These are phyloP conservation scores for Turritopsis dohrnii DNA, from an alignment of 30 jellyfish, hydroid and myxozoan species.

Conservation along the genomic window DNA sequence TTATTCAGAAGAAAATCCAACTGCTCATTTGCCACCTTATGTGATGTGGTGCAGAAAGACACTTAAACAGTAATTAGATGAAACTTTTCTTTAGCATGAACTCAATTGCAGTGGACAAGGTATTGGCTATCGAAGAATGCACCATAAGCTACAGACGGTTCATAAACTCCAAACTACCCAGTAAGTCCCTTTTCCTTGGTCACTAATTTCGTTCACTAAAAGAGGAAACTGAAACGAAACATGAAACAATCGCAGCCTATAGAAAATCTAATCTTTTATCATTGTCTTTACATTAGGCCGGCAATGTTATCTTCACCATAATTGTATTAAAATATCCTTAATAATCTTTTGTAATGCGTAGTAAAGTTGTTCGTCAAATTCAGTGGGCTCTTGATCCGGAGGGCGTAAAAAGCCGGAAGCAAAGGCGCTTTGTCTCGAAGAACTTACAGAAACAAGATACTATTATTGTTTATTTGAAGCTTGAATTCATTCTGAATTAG, in stretches of 20 bases:
- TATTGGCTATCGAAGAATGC: not conserved
- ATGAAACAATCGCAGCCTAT: not conserved
- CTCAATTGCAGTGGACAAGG: not conserved
- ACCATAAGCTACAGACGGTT: not conserved
- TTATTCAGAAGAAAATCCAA: not conserved
- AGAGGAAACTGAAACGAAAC: not conserved
- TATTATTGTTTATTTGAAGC: not conserved
- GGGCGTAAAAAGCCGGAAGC: not conserved
- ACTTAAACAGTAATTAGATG: not conserved
- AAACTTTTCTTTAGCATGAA: not conserved
- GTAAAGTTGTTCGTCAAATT: not conserved
- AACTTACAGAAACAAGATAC: not conserved
- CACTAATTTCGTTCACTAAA: not conserved
- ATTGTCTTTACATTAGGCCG: no score
- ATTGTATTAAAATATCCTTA: no score
- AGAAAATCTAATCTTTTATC: no score
- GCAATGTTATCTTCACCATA: no score
- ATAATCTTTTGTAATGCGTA: not conserved
- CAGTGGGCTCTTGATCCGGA: not conserved
- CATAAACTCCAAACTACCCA: not conserved
- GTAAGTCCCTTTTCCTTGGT: not conserved
- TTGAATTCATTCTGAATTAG: not conserved
- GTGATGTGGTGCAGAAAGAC: not conserved
- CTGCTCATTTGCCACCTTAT: not conserved
- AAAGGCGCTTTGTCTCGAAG: not conserved